Evolutionary conservation across 2,113 vertebrate genomes (phyloP), one percentile per base, ranked within the genome.

Genomic region (Gasterosteus nipponicus): DNA sequence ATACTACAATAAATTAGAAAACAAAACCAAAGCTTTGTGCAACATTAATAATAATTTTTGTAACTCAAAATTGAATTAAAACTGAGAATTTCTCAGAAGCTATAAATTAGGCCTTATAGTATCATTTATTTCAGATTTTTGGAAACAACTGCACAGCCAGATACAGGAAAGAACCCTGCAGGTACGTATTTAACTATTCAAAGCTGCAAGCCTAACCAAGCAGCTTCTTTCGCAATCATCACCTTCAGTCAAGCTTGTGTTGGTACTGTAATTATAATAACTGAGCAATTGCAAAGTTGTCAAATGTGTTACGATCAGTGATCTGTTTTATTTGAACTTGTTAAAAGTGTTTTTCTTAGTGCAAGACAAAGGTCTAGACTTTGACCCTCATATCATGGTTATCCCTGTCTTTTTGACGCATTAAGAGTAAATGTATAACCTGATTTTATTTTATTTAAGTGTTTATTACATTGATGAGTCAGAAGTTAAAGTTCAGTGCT

Each of bases 351-450:
- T 29, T 87, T 88, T 80, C 88, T 80, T 80, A 64, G 64, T 31
- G 68, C 38, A 75, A 54, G 44, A 54, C 31, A 63, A 51, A 42
- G 47, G 75, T 22, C 19, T 38, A 42, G 77, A 80, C 92, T 80
- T 90, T 91, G 88, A 86, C n/a, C 78, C 49, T 76, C 5, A 29
- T 46, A 61, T 22, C 8, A 39, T 41, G 1, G 2, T 11, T n/a
- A 31, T 57, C 15, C 39, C 22, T 38, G 39, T 80, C 19, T 56
- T 72, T 81, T 79, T 67, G 38, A 53, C 42, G 76, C 85, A 82
- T 60, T 64, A 77, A 86, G 39, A 78, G 92, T 93, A 88, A 93
- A 92, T 92, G 88, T 82, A 76, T 91, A 91, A 92, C 91, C 70
- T 12, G 7, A 77, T 85, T 91, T 91, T 89, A 91, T n/a, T n/a